These are phyloP conservation scores for Turdus rufiventris DNA, from an alignment of 2,113 vertebrate genomes.

Conservation along the genomic window DNA sequence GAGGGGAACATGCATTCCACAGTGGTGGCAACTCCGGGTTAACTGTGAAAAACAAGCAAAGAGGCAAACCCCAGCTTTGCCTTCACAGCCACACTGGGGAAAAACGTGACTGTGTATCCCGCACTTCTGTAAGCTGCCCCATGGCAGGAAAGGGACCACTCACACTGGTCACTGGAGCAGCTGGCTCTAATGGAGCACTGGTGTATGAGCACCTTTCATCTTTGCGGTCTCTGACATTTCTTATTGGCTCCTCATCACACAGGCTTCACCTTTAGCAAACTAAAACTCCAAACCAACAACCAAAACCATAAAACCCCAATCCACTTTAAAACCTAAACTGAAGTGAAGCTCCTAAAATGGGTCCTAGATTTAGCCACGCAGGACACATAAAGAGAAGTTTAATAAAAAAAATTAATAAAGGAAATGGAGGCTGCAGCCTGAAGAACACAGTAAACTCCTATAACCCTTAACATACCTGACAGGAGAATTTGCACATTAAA, in stretches of 20 bases:
- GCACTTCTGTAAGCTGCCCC: background rate
- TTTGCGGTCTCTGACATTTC: background rate
- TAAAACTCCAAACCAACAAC: background rate
- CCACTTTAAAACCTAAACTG: background rate
- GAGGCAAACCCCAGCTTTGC: background rate
- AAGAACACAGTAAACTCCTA: background rate
- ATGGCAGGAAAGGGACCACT: accelerated
- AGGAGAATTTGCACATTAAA: background rate
- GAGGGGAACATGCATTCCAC: background rate
- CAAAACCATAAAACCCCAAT: background rate
- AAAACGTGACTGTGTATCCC: background rate
- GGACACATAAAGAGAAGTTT: background rate
- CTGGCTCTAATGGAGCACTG: background rate
- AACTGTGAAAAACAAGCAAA: background rate
- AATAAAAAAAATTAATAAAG: background rate
- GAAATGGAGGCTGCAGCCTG: background rate
- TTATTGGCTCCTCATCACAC: background rate
- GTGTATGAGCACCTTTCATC: accelerated
- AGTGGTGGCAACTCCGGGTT: background rate
- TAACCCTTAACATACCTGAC: background rate
- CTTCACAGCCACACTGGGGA: background rate
- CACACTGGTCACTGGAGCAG: background rate
- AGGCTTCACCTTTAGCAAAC: background rate
- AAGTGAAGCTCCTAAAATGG: background rate
- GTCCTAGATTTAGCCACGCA: background rate